Percentiles rank a stretch among this genome's conserved stretches.
phyloP scores from a whole-genome alignment of 2,797 vertebrate genomes.

The Psittacula echo region DNA sequence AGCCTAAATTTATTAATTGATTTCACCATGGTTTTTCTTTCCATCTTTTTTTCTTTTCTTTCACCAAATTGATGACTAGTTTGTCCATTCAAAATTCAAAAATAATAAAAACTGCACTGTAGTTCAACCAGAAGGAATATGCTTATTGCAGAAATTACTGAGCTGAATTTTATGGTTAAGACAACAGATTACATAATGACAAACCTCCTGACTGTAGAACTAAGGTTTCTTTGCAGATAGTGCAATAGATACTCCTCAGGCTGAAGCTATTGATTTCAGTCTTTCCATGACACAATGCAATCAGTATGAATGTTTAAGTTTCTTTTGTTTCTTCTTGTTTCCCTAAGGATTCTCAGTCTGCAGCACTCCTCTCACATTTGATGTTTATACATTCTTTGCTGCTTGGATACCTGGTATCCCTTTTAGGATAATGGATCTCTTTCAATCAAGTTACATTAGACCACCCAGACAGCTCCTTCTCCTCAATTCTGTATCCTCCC shows the following conservation, averaged over 20 bases:
- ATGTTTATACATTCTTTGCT: constrained; percentile 18
- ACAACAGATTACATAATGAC: neutral
- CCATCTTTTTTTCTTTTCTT: neutral
- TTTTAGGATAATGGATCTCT: neutral
- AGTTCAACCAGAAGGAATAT: neutral
- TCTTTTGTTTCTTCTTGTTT: constrained; percentile 22
- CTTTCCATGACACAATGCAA: neutral
- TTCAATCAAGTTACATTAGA: neutral
- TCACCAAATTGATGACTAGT: neutral
- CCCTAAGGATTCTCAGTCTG: neutral
- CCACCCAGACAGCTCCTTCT: constrained; percentile 7
- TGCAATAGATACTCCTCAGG: neutral
- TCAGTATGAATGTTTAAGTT: neutral
- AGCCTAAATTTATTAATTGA: neutral
- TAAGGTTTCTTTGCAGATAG: neutral
- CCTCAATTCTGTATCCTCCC: neutral
- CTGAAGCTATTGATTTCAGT: neutral
- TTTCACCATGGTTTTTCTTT: neutral
- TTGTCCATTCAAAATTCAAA: neutral
- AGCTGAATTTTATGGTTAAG: neutral
- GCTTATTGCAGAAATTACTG: neutral
- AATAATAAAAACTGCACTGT: neutral
- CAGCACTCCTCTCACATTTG: neutral
- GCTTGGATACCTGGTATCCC: neutral
- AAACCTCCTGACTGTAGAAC: neutral